Conservation (phyloP, 2,888 invertebrate genomes). For the Stomorhina lunata region DNA sequence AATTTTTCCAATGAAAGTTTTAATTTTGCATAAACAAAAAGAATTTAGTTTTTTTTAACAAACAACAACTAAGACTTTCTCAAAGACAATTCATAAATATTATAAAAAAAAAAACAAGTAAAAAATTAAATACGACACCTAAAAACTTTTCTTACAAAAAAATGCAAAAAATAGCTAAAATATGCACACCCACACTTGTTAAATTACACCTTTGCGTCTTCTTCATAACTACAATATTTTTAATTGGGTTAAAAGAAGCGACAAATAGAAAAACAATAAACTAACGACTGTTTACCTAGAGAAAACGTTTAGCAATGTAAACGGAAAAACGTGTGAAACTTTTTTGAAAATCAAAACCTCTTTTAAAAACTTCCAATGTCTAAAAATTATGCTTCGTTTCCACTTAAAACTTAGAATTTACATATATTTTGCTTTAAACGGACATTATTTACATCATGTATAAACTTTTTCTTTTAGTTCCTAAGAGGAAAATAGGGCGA, state of each 20-base stretch:
- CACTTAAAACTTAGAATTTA: background rate
- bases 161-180: background rate
- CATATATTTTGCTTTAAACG: background rate
- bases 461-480: too few species aligned
- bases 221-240: slow-evolving; percentile 3
- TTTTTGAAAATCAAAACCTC: background rate
- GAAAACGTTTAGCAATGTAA: slow-evolving; percentile 45
- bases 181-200: background rate
- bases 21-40: background rate
- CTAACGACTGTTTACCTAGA: slow-evolving; percentile 7
- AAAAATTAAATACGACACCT: slow-evolving; percentile 19
- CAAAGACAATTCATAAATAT: slow-evolving; percentile 11
- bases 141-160: too few species aligned
- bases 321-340: slow-evolving; percentile 20
- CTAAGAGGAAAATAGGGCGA: too few species aligned
- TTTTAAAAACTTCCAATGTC: background rate
- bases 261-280: too few species aligned
- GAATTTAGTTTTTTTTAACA: background rate
- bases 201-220: too few species aligned
- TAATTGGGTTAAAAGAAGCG: slow-evolving; percentile 36
- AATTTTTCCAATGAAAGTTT: slow-evolving; percentile 26
- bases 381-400: background rate
- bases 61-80: slow-evolving; percentile 26
- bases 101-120: background rate
- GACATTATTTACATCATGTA: background rate